Conservation (phyloP, 1,140 invertebrate genomes). For the Halictus rubicundus region DNA sequence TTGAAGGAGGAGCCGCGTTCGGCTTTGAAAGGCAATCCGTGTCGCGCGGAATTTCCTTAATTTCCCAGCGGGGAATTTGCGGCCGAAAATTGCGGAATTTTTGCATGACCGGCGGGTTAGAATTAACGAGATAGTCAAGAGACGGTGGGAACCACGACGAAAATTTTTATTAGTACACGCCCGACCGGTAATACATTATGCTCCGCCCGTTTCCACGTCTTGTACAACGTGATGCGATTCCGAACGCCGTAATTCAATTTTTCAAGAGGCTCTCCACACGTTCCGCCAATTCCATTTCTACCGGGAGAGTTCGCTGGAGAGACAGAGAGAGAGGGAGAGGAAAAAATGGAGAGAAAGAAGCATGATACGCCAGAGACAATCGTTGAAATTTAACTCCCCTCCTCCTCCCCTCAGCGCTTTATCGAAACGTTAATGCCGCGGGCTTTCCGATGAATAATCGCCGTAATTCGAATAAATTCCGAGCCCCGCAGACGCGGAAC, state of each 20-base stretch:
- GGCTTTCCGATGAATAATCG: not conserved
- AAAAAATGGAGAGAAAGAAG: not conserved
- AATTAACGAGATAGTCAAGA: conserved; percentile 39
- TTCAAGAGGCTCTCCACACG: conserved; percentile 30
- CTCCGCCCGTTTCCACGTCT: conserved; percentile 5
- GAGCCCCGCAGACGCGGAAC: not conserved
- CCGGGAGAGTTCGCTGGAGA: not conserved
- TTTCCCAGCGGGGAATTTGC: conserved; percentile 21
- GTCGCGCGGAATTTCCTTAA: not conserved
- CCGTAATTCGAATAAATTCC: conserved; percentile 1
- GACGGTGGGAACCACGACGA: conserved; percentile 10
- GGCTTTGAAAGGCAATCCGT: too few species aligned
- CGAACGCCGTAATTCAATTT: conserved; percentile 50
- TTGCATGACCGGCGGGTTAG: conserved; percentile 36
- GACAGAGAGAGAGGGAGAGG: not conserved
- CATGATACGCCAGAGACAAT: not conserved
- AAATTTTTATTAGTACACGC: conserved; percentile 58
- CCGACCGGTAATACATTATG: conserved; percentile 43
- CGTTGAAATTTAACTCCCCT: conserved; percentile 22
- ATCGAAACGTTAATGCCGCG: not conserved
- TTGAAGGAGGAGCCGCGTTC: too few species aligned
- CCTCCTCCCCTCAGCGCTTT: too few species aligned
- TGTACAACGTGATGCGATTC: conserved; percentile 40
- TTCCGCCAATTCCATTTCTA: conserved; percentile 13
- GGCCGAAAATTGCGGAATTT: conserved; percentile 30